phyloP scores from a whole-genome alignment of 2,113 vertebrate species.

The Neoarius graeffei region DNA sequence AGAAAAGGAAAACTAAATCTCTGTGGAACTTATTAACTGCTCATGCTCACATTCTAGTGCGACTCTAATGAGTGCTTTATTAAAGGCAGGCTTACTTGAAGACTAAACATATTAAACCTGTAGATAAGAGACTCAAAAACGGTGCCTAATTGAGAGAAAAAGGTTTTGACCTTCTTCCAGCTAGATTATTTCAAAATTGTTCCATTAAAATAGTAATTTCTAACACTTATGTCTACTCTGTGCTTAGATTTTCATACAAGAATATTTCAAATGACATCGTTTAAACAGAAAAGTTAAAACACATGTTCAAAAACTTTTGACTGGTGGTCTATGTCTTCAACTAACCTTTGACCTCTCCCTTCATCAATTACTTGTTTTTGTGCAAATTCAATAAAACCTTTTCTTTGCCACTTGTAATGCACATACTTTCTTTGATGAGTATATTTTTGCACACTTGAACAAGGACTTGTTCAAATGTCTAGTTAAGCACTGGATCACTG shows the following conservation, averaged over 20 bases:
- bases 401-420: conserved; percentile 30
- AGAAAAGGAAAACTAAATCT: neutral
- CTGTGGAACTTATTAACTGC: conserved; percentile 1
- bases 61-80: neutral
- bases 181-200: neutral
- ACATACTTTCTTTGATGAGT: conserved; percentile 13
- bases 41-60: neutral
- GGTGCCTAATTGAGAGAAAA: neutral
- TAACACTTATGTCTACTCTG: neutral
- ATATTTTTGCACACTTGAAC: neutral
- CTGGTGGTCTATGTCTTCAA: neutral
- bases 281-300: neutral
- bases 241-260: neutral
- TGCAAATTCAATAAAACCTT: neutral
- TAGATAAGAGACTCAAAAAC: neutral
- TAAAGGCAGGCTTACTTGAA: neutral
- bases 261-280: neutral
- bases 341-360: neutral
- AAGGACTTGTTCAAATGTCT: conserved; percentile 45
- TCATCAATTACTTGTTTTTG: neutral
- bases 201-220: neutral
- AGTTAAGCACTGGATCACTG: conserved; percentile 49
- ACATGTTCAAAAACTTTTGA: neutral
- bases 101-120: neutral
- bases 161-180: neutral